Percentiles rank a stretch among this genome's conserved stretches.
phyloP scores from a whole-genome alignment of 2,113 vertebrate species.

The Willisornis vidua region DNA sequence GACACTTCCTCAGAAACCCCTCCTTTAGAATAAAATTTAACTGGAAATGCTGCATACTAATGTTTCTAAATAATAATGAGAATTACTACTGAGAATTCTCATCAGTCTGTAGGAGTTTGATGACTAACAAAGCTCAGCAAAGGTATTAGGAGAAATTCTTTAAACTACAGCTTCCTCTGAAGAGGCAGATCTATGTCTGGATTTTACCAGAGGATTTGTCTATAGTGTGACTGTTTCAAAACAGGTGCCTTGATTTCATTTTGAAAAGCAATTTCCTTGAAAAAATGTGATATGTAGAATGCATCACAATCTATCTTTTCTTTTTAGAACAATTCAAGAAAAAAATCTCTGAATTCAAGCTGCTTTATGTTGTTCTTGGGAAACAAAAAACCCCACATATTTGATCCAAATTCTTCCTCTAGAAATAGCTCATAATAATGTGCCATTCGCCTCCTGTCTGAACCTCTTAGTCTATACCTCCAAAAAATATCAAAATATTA shows the following conservation, averaged over 20 bases:
- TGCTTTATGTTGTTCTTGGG: not conserved
- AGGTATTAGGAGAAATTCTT: not conserved
- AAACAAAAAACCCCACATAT: not conserved
- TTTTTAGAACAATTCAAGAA: not conserved
- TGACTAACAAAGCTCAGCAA: not conserved
- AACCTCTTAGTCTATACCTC: not conserved
- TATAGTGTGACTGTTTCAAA: not conserved
- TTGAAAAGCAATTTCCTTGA: not conserved
- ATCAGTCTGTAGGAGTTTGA: not conserved
- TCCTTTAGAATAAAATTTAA: not conserved
- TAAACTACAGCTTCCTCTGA: not conserved
- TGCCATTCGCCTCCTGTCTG: not conserved
- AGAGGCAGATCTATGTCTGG: not conserved
- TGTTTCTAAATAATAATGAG: not conserved
- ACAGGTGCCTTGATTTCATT: not conserved
- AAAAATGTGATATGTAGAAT: not conserved
- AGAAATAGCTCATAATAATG: not conserved
- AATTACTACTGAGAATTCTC: not conserved
- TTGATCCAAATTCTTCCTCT: not conserved
- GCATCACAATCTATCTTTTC: not conserved
- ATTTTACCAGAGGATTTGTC: not conserved
- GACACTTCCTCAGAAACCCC: not conserved
- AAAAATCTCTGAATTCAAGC: not conserved
- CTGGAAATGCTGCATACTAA: not conserved
- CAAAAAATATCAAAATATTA: constrained; percentile 34